Evolutionary conservation across 1,140 invertebrate species (phyloP).

Genomic region (Megalopta genalis): DNA sequence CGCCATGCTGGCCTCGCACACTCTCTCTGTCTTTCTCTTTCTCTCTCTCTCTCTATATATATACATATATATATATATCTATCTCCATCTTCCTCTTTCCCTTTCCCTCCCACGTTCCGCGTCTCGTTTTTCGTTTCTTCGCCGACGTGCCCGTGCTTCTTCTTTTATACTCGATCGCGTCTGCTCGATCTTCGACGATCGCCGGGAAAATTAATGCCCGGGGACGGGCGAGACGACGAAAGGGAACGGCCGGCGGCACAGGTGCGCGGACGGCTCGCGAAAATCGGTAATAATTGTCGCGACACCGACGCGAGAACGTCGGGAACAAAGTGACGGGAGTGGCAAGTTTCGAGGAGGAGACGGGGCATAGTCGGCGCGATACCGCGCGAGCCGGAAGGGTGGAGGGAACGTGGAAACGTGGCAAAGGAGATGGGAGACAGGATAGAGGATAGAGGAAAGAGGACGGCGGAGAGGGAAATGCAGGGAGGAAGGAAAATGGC

Average conservation of each 20-base stretch:
- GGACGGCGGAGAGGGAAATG: too few species aligned
- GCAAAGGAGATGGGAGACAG: not conserved
- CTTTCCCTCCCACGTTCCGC: not conserved
- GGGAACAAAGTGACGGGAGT: not conserved
- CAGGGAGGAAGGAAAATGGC: constrained; percentile 35
- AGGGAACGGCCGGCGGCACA: not conserved
- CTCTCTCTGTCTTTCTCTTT: constrained; percentile 11
- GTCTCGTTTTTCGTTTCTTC: not conserved
- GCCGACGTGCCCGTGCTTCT: not conserved
- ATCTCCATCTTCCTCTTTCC: not conserved
- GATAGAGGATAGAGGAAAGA: not conserved
- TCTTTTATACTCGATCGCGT: not conserved
- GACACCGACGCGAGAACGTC: too few species aligned
- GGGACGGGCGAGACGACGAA: not conserved
- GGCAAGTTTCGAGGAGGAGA: not conserved
- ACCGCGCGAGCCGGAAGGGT: not conserved
- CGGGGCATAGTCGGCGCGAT: not conserved
- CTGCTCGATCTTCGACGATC: not conserved
- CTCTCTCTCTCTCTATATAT: constrained; percentile 4
- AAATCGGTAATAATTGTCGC: not conserved
- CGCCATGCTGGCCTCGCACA: constrained; percentile 54
- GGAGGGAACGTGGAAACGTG: not conserved
- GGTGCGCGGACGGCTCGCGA: not conserved
- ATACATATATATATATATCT: too few species aligned
- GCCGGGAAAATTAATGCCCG: not conserved